A percentile compares a stretch with the other conserved stretches of the same genome.
phyloP scores from a whole-genome alignment of 2,113 vertebrate genomes.

The Sylvicapra grimmia region DNA sequence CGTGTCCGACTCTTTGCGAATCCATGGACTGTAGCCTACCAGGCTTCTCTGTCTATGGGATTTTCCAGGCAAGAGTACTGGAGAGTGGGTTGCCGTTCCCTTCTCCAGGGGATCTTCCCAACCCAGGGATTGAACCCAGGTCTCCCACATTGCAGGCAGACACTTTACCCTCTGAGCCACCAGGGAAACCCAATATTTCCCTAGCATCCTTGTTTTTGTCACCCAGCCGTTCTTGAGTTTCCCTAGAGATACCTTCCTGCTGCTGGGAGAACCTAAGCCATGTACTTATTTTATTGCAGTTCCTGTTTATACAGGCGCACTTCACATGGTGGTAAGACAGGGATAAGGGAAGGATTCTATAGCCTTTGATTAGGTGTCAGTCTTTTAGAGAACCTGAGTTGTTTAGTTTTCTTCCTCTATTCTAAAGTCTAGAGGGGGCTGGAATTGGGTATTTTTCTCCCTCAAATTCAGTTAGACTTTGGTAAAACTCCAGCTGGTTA shows the following conservation, averaged over 20 bases:
- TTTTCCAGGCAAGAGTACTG: neutral
- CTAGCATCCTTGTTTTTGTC: neutral
- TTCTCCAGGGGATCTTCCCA: neutral
- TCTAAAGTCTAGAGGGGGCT: neutral
- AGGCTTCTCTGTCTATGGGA: neutral
- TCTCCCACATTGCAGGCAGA: neutral
- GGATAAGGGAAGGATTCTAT: neutral
- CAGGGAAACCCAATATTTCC: neutral
- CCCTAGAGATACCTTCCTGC: neutral
- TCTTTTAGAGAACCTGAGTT: neutral
- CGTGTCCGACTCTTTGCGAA: accelerated
- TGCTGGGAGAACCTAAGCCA: neutral
- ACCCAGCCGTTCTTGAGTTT: neutral
- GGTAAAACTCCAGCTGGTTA: neutral
- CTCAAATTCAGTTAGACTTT: neutral
- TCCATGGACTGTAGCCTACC: neutral
- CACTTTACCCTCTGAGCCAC: neutral
- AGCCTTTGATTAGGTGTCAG: neutral
- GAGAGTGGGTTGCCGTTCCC: neutral
- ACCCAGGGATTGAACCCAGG: neutral
- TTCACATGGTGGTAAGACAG: neutral
- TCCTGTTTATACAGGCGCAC: neutral
- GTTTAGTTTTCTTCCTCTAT: neutral
- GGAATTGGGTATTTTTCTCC: neutral
- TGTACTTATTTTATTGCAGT: neutral